Base-by-base conservation (phyloP, 2,113 vertebrate genomes). In the Okapia johnstoni region DNA sequence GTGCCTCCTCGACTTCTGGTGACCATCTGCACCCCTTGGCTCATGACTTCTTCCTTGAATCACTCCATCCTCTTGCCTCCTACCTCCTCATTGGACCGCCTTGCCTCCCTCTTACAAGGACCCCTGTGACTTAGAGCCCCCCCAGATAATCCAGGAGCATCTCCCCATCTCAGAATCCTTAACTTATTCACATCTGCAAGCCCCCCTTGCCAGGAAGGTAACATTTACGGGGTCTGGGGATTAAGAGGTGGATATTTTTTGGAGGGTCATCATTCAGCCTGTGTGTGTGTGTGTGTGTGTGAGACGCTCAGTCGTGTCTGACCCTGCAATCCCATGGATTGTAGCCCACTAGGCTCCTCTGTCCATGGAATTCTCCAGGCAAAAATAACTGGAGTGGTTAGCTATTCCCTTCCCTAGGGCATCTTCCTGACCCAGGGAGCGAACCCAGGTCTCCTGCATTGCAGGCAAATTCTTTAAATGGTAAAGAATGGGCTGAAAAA, bases 301-400 rank as follows among this genome's bases (percentile, higher is more conserved):
- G 70, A 76, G 36, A 14, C 13, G 21, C 12, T 76, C 70, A 76
- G 70, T 6, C 3, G 0, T 76, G 40, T 26, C 23, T 0, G 6
- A 43, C 70, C 43, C 70, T 43, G 40, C 12, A 0, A 76, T 43
- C 70, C 70, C 70, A 15, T 26, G 70, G 36, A 26, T 23, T 43
- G 23, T 76, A 76, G 70, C 23, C 40, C 10, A 3, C 66, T 70
- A 40, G 0, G 0, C n/a, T 70, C 19, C 19, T 36, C 66, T 70
- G 66, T 70, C 66, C 66, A 23, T 70, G n/a, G 63, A 36, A 70
- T 70, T 70, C 63, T 70, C n/a, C n/a, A 70, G n/a, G 63, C 63
- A 70, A 36, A 70, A 70, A 21, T 23, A 70, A 36, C 63, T 70
- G 63, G 9, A 70, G n/a, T 70, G n/a, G 63, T 70, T 36, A 1